phyloP scores from a whole-genome alignment of 2,113 vertebrate species.

The Elgaria multicarinata region DNA sequence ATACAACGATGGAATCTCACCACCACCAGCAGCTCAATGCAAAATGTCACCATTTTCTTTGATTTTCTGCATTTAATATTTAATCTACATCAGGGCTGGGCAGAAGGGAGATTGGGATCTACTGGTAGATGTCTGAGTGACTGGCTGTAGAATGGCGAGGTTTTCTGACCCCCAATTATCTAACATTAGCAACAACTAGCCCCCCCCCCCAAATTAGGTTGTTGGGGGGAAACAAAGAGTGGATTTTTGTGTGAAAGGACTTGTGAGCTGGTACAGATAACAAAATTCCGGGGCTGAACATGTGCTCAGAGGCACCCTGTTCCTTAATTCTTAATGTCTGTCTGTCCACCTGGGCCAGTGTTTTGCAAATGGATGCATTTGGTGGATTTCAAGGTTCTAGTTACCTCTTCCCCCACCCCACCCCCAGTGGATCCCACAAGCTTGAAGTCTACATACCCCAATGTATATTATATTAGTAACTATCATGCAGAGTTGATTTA shows the following conservation, averaged over 20 bases:
- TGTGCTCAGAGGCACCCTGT: neutral
- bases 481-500: neutral
- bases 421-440: neutral
- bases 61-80: neutral
- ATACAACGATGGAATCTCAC: too few species aligned
- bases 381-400: neutral
- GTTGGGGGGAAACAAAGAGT: too few species aligned
- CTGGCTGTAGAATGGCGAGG: neutral
- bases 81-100: neutral
- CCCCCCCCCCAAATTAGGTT: too few species aligned
- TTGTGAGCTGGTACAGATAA: neutral
- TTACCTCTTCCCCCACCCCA: too few species aligned
- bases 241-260: too few species aligned
- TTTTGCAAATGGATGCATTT: neutral
- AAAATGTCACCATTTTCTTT: neutral
- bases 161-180: neutral
- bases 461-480: neutral
- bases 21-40: too few species aligned
- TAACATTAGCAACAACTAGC: neutral
- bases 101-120: neutral
- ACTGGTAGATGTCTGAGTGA: neutral
- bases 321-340: neutral
- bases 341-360: neutral
- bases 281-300: neutral
- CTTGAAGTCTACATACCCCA: neutral